These are phyloP conservation scores for Cygnus olor DNA, from an alignment of 2,797 vertebrate genomes.

Conservation along the genomic window DNA sequence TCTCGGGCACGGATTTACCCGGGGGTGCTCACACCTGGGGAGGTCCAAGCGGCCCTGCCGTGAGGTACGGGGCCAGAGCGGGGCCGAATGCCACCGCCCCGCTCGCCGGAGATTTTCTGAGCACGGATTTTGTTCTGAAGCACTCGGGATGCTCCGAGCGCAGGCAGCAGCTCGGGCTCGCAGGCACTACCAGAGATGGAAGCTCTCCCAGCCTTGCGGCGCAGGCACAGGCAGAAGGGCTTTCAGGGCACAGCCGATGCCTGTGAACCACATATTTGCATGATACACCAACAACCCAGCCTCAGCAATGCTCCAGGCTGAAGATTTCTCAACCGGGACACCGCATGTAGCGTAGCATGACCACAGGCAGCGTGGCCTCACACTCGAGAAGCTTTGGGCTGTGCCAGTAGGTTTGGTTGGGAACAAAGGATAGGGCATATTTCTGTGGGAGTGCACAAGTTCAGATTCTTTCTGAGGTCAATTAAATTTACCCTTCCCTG, in stretches of 20 bases:
- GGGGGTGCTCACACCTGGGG: accelerated
- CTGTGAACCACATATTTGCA: accelerated
- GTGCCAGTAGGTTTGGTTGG: neutral
- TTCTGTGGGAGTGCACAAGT: neutral
- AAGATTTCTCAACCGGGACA: neutral
- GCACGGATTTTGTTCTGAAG: neutral
- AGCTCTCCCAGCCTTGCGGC: accelerated
- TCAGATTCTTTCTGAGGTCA: neutral
- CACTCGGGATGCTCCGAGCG: neutral
- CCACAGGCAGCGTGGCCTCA: accelerated
- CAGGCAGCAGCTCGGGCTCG: neutral
- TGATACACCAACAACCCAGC: accelerated
- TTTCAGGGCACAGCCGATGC: accelerated
- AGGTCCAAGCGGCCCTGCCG: neutral
- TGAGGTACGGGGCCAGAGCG: neutral
- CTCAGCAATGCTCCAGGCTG: neutral
- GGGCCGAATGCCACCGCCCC: too few species aligned
- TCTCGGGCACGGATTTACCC: neutral
- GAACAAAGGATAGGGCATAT: neutral
- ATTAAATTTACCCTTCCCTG: neutral
- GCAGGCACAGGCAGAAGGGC: neutral
- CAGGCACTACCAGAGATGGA: neutral
- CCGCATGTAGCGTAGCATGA: accelerated
- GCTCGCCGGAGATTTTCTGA: neutral
- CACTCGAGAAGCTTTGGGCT: neutral